Percentiles rank a stretch among this genome's conserved stretches.
Conservation (phyloP, 1,140 invertebrate genomes). For the Meloidogyne floridensis region DNA sequence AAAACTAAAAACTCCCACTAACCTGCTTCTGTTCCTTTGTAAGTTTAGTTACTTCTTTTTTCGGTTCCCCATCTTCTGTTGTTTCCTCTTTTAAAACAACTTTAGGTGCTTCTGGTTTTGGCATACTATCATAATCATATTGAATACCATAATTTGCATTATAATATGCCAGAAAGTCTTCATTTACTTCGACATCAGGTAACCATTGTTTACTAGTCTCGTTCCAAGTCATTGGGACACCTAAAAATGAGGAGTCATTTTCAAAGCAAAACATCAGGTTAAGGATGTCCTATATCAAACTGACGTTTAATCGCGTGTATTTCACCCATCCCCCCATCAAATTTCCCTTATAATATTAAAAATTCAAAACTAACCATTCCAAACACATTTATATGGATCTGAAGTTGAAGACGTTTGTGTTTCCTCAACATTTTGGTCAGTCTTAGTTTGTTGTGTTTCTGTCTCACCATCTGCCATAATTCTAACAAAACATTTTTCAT, state of each 20-base stretch:
- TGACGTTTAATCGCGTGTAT: too few relatives aligned
- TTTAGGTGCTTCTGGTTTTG: constrained; percentile 61
- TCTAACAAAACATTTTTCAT: background rate
- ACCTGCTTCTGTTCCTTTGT: constrained; percentile 67
- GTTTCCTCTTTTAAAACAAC: constrained; percentile 12
- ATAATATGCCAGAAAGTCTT: constrained; percentile 92
- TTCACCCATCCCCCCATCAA: too few relatives aligned
- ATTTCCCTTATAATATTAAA: too few relatives aligned
- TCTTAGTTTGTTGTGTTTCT: background rate
- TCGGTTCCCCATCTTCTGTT: constrained; percentile 48
- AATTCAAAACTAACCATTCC: background rate
- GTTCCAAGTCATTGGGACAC: constrained; percentile 55
- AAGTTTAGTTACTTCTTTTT: constrained; percentile 55
- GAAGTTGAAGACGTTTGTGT: background rate
- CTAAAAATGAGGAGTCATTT: constrained; percentile 31
- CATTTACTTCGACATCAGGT: constrained; percentile 75
- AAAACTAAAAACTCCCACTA: constrained; percentile 46
- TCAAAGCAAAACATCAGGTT: too few relatives aligned
- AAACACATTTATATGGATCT: constrained; percentile 3
- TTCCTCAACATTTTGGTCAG: background rate
- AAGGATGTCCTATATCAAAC: too few relatives aligned
- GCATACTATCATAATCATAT: constrained; percentile 49
- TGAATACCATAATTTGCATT: constrained; percentile 89
- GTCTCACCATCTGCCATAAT: background rate
- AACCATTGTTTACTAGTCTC: constrained; percentile 53